Evolutionary conservation across 2,888 invertebrate genomes (phyloP), one percentile per base, ranked within the genome.

Genomic region (Paralinhomoeus sp.): DNA sequence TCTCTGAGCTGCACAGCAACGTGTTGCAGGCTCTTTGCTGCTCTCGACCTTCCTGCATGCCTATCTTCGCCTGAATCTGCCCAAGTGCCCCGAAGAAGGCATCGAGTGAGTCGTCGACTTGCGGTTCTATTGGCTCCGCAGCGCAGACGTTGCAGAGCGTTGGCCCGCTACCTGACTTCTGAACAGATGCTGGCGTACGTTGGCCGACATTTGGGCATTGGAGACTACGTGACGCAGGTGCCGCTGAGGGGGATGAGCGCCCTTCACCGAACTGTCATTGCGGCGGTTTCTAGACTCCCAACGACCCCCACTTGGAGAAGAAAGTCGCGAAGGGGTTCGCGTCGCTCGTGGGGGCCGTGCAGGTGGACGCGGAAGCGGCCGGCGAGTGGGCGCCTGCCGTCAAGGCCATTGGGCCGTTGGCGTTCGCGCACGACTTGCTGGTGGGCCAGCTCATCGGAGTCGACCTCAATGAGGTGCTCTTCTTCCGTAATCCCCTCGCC

Each of bases 341-440:
- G 57, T 84, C 89, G 0, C 64, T 91, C 9, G 73, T 85, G 33
- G 78, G 76, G 18, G 81, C 80, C 0, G 62, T 91, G 5, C 64
- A 53, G 9, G 51, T 58, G 27, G 62, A 64, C 43, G 53, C 59
- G 57, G 43, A 72, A 75, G 24, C 75, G 76, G 24, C 63, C 69
- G 37, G 71, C 74, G 42, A 71, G 72, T 44, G 74, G 80, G 0
- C 73, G 76, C 45, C 65, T 70, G n/a, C n/a, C n/a, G n/a, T n/a
- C n/a, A n/a, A n/a, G n/a, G n/a, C n/a, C n/a, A n/a, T n/a, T n/a
- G n/a, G n/a, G n/a, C n/a, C n/a, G n/a, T n/a, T n/a, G n/a, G n/a
- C n/a, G 45, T 84, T 97, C 66, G 73, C 91, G 1, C 69, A 79
- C 43, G 91, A 93, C 61, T 73, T 91, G 43, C 72, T 93, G 45